Evolutionary conservation across 2,113 vertebrate genomes (phyloP), one percentile per base, ranked within the genome.

Genomic region (Bambusicola thoracicus): DNA sequence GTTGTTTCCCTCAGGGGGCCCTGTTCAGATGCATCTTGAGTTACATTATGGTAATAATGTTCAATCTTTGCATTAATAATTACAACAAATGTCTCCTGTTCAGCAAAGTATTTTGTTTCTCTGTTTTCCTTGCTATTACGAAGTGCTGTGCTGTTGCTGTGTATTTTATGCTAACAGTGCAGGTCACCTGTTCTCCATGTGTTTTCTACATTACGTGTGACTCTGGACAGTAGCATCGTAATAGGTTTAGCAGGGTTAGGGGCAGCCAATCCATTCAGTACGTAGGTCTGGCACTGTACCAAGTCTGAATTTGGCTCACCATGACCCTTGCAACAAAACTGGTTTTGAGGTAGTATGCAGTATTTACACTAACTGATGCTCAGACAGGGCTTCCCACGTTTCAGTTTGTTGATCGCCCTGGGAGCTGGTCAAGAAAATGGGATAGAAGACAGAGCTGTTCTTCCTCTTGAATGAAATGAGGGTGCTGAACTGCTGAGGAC

Each of bases 31-130:
- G 49, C 38, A 67, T 43, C 75, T 72, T 30, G 41, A 86, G 74
- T 81, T 85, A 58, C n/a, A 15, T 89, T 91, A 85, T 79, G 66
- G 67, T 93, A 66, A 91, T 85, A 67, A 81, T 41, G 11, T 87
- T 94, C 66, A 78, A 84, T 93, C 46, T 81, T 92, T 81, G 49
- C 83, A 92, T 94, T 83, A 86, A 83, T 83, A 77, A 94, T 84
- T 73, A 29, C 51, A n/a, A 44, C 10, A 49, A 61, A 65, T 61
- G 44, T 53, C n/a, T 84, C 61, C 59, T 40, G 53, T 70, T 83
- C 58, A 81, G 85, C 48, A 30, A 53, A 72, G 51, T 38, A 56
- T 72, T 89, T 38, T 55, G 5, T 48, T 82, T 56, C 51, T 79
- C 40, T 48, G 68, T 25, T 84, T 88, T 67, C 48, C 55, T 63